Percentiles rank a stretch among this genome's conserved stretches.
phyloP scores from a whole-genome alignment of 30 jellyfish, hydroid and myxozoan species.

The Sanderia malayensis region DNA sequence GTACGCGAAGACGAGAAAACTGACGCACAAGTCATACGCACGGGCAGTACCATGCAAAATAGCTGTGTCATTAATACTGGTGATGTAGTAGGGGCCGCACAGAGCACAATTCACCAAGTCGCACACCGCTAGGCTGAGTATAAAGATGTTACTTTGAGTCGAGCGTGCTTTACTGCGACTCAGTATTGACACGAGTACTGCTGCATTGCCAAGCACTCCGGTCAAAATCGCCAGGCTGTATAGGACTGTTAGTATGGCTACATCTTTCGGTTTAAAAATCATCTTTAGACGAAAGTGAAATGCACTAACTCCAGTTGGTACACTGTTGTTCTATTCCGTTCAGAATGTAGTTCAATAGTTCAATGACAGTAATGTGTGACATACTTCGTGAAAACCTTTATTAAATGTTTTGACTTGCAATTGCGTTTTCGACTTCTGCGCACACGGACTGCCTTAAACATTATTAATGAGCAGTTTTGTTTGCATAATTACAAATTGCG shows the following conservation, averaged over 20 bases:
- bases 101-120: slow-evolving; percentile 36
- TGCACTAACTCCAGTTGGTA: no score
- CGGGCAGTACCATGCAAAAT: slow-evolving; percentile 1
- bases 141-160: slow-evolving; percentile 34
- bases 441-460: no score
- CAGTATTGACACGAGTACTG: slow-evolving; percentile 32
- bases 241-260: background rate
- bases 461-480: no score
- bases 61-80: slow-evolving; percentile 36
- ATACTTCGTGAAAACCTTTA: no score
- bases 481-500: no score
- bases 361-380: no score
- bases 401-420: no score
- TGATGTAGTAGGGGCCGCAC: slow-evolving; percentile 58
- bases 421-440: no score
- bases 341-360: no score
- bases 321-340: no score
- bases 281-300: no score
- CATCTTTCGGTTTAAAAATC: background rate
- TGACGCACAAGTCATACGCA: slow-evolving; percentile 20
- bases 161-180: slow-evolving; percentile 35
- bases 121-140: slow-evolving; percentile 33
- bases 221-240: background rate
- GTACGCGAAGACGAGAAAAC: slow-evolving; percentile 19
- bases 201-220: slow-evolving; percentile 40